Percentiles rank a stretch among this genome's conserved stretches.
Evolutionary conservation across 2,888 invertebrate genomes (phyloP).

Genomic region (Hymenopus coronatus): DNA sequence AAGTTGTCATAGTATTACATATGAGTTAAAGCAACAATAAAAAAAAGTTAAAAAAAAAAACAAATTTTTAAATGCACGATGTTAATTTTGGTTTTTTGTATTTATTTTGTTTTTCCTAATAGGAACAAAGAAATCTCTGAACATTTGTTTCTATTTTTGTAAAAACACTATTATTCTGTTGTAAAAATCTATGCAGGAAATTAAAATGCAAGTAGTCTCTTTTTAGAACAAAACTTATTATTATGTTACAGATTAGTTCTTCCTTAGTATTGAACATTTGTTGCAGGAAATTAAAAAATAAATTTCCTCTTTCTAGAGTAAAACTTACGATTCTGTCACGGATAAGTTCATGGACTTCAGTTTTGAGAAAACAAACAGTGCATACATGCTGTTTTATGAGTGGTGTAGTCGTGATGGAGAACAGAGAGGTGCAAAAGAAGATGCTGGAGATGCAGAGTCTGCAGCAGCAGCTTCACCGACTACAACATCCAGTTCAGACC

Average conservation of each 20-base stretch:
- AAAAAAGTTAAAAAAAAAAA: too few relatives aligned
- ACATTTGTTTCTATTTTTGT: too few relatives aligned
- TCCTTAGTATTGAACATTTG: background rate
- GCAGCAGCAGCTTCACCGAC: conserved; percentile 1
- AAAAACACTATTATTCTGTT: background rate
- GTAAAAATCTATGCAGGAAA: background rate
- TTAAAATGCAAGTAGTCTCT: conserved; percentile 25
- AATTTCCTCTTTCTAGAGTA: conserved; percentile 62
- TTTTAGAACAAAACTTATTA: too few relatives aligned
- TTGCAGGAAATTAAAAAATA: conserved; percentile 32
- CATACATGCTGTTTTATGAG: conserved; percentile 96
- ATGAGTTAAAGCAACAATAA: too few relatives aligned
- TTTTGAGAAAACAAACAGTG: conserved; percentile 96
- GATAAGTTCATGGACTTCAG: conserved; percentile 98
- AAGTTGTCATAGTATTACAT: too few relatives aligned
- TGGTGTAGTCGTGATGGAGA: conserved; percentile 55
- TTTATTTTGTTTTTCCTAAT: too few relatives aligned
- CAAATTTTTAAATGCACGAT: too few relatives aligned
- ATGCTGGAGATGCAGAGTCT: conserved; percentile 32
- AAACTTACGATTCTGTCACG: conserved; percentile 93
- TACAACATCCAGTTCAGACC: background rate
- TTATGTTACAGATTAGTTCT: too few relatives aligned
- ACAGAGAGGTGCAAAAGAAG: conserved; percentile 42
- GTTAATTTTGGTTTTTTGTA: too few relatives aligned
- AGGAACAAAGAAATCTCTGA: too few relatives aligned